Evolutionary conservation across 2,113 vertebrate species (phyloP).

Genomic region (Motacilla tschutschensis): DNA sequence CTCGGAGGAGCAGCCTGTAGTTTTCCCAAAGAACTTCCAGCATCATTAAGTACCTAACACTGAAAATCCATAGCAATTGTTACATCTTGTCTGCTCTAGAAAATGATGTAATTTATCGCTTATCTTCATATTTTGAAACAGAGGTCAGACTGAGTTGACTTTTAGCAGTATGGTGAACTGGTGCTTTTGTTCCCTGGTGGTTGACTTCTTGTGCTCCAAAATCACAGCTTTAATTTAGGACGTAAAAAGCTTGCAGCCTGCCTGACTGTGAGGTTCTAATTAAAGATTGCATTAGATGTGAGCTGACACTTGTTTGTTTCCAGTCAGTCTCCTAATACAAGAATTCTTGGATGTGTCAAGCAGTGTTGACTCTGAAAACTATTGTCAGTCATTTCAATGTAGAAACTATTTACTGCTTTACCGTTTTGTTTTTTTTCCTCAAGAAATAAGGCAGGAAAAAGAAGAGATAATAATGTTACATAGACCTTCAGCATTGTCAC

Average conservation of each 20-base stretch:
- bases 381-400: neutral
- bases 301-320: slow-evolving; percentile 35
- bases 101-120: neutral
- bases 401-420: neutral
- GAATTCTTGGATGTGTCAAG: neutral
- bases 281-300: slow-evolving; percentile 21
- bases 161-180: neutral
- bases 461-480: neutral
- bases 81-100: neutral
- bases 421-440: neutral
- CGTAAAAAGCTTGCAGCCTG: neutral
- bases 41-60: neutral
- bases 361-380: neutral
- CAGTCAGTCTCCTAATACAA: neutral
- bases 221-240: slow-evolving; percentile 12
- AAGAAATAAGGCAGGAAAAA: neutral
- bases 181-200: neutral
- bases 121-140: neutral
- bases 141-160: neutral
- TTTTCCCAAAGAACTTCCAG: neutral
- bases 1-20: neutral
- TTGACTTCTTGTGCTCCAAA: slow-evolving; percentile 4
- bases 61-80: neutral
- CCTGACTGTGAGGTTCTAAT: slow-evolving; percentile 12
- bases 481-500: neutral